These are phyloP conservation scores for Monochamus alternatus DNA, from an alignment of 2,888 invertebrate genomes.

Conservation along the genomic window DNA sequence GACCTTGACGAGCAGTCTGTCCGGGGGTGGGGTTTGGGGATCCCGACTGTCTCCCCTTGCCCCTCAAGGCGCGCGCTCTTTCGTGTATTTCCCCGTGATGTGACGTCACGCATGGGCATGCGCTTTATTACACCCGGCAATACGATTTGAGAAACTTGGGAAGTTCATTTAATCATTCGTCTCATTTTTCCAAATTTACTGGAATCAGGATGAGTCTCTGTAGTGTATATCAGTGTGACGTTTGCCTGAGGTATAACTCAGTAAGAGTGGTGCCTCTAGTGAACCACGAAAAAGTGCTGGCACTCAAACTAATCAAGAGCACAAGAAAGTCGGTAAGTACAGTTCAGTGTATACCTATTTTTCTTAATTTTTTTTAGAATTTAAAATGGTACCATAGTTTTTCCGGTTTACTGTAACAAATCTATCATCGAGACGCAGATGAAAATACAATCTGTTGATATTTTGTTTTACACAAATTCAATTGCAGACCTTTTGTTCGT, in stretches of 20 bases:
- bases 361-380: conserved; percentile 4
- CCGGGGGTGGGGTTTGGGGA: conserved; percentile 41
- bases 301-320: conserved; percentile 38
- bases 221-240: conserved; percentile 47
- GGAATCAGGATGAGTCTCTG: conserved; percentile 44
- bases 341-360: background rate
- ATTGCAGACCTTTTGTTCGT: no score
- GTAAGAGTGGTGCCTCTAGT: conserved; percentile 39
- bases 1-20: conserved; percentile 5
- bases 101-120: conserved; percentile 41
- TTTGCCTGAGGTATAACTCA: conserved; percentile 41
- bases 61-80: background rate
- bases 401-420: background rate
- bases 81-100: conserved; percentile 42
- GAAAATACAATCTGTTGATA: no score
- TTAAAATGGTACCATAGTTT: background rate
- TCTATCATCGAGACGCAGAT: no score
- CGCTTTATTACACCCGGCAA: conserved; percentile 47
- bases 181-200: conserved; percentile 53
- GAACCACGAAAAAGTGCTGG: conserved; percentile 39
- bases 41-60: conserved; percentile 38
- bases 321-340: conserved; percentile 39
- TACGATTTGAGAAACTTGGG: conserved; percentile 56
- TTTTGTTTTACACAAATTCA: no score
- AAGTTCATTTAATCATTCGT: conserved; percentile 56